Evolutionary conservation across 1,140 invertebrate genomes (phyloP).

Genomic region (Stegodyphus mimosarum): DNA sequence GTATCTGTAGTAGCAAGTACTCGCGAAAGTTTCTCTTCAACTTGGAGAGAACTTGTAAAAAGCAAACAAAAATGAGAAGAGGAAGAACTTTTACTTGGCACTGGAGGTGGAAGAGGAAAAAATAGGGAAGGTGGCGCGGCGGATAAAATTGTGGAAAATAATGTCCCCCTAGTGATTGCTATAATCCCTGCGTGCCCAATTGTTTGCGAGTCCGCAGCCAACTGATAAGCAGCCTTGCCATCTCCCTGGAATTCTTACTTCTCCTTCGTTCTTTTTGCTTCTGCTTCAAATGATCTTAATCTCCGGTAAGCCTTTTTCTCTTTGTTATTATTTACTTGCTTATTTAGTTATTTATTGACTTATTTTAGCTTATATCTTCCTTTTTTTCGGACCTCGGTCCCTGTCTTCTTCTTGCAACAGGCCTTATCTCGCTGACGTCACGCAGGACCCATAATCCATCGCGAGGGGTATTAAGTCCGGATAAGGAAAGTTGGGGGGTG

Average conservation of each 20-base stretch:
- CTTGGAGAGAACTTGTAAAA: neutral
- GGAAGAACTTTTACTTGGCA: conserved; percentile 35
- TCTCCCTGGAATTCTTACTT: conserved; percentile 52
- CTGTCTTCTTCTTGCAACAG: conserved; percentile 18
- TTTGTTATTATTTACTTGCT: conserved; percentile 60
- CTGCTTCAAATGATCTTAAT: conserved; percentile 60
- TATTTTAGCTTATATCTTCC: conserved; percentile 26
- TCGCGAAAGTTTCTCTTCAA: conserved; percentile 6
- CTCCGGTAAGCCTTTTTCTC: conserved; percentile 61
- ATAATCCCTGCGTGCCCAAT: conserved; percentile 55
- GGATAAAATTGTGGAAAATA: conserved; percentile 61
- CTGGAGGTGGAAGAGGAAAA: neutral
- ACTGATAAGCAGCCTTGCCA: conserved; percentile 53
- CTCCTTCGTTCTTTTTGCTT: conserved; percentile 20
- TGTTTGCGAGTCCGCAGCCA: conserved; percentile 49
- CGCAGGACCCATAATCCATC: conserved; percentile 54
- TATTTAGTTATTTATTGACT: conserved; percentile 61
- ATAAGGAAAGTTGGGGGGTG: conserved; percentile 41
- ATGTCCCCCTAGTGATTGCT: conserved; percentile 60
- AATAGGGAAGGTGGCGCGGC: neutral
- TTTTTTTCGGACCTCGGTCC: neutral
- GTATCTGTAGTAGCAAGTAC: neutral
- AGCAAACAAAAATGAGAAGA: neutral
- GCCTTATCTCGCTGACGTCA: conserved; percentile 60
- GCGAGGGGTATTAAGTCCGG: conserved; percentile 57